Base-by-base conservation (phyloP, 2,113 vertebrate species). In the Cardinalis cardinalis region DNA sequence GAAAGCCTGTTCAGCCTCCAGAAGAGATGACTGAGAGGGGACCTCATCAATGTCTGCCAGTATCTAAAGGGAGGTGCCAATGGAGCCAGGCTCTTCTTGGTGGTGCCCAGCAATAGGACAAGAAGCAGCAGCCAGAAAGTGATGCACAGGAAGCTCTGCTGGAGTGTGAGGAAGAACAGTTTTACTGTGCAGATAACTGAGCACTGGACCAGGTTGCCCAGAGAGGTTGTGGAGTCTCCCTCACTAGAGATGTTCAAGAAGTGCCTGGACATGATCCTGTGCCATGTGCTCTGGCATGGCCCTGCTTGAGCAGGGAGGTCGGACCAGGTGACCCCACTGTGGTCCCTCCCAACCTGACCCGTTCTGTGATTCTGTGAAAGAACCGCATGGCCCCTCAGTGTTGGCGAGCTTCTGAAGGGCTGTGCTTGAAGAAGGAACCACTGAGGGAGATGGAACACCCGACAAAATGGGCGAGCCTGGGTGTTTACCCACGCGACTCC, bases 321-420 rank as follows among this genome's bases (percentile, higher is more conserved):
- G 31, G 25, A 41, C 3, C 11, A 21, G 34, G 0, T 16, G 31
- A 43, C 6, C 4, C 7, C 34, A 36, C 34, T 18, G 25, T 4
- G 31, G 20, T 26, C 49, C 18, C 32, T 72, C 23, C 58, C 36
- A 12, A 13, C 36, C 32, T 28, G 51, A 28, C 32, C 31, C 32
- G 13, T 14, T 17, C 32, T 32, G 58, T 16, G 36, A 49, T 14
- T 41, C 31, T 28, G 43, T 32, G 21, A 34, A 56, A 79, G 4
- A 25, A 32, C 61, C 0, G 0, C 17, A 20, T 1, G 2, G 0
- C 31, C 12, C 14, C 32, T 25, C 32, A 8, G 0, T 11, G 40
- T 4, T 4, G 13, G 8, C 9, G 18, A 36, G 41, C 24, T 36
- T 31, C 23, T 12, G 17, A 41, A 41, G 46, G 2, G 5, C 40